Evolutionary conservation across 1,140 invertebrate genomes (phyloP).

Genomic region (Dreissena rostriformis): DNA sequence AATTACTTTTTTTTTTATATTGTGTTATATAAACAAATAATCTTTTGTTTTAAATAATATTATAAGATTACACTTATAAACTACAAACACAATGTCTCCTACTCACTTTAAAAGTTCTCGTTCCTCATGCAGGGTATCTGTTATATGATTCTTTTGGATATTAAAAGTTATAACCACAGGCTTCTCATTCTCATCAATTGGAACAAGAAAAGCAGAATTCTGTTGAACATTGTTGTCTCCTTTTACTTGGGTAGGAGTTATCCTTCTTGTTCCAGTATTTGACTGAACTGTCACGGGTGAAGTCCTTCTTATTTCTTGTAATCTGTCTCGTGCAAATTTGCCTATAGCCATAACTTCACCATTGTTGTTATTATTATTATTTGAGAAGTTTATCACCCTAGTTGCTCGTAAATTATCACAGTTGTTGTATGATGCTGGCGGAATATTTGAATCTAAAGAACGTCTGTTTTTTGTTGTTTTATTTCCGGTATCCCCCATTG

Average conservation of each 20-base stretch:
- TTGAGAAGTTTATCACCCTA: conserved; percentile 51
- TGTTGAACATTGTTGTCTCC: conserved; percentile 43
- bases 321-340: conserved; percentile 25
- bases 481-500: conserved; percentile 34
- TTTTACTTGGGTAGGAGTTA: conserved; percentile 54
- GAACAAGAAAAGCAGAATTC: conserved; percentile 50
- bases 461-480: conserved; percentile 3
- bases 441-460: conserved; percentile 50
- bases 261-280: conserved; percentile 42
- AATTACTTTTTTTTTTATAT: too few species aligned
- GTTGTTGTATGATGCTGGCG: background rate
- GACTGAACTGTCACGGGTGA: conserved; percentile 35
- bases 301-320: conserved; percentile 39
- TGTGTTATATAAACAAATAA: too few species aligned
- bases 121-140: conserved; percentile 50
- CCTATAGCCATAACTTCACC: background rate
- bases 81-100: background rate
- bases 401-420: conserved; percentile 38
- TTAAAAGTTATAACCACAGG: background rate
- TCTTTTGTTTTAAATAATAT: too few species aligned
- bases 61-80: too few species aligned
- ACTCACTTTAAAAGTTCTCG: conserved; percentile 64
- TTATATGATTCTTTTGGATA: background rate
- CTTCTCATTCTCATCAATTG: conserved; percentile 44
- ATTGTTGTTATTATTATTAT: conserved; percentile 13